Evolutionary conservation across 2,113 vertebrate species (phyloP).

Genomic region (Myrmecophaga tridactyla): DNA sequence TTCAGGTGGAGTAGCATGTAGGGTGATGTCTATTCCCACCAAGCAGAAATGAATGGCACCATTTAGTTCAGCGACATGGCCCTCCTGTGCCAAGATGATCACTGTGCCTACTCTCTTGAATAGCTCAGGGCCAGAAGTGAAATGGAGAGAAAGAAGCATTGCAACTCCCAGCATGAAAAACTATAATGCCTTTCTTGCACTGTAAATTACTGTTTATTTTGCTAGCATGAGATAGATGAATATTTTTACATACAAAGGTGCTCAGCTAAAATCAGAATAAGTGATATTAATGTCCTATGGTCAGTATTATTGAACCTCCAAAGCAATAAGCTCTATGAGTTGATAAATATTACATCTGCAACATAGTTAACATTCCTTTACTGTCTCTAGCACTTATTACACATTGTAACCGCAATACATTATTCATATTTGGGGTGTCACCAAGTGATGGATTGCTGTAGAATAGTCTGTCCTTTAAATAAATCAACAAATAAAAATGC

Average conservation of each 20-base stretch:
- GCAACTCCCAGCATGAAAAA: conserved; percentile 59
- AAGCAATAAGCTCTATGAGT: conserved; percentile 88
- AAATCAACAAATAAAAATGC: conserved; percentile 93
- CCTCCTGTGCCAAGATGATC: conserved; percentile 27
- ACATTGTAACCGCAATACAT: conserved; percentile 89
- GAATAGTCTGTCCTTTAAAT: conserved; percentile 90
- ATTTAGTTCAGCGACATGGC: background rate
- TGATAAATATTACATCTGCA: conserved; percentile 90
- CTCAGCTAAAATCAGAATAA: conserved; percentile 85
- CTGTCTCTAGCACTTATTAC: conserved; percentile 88
- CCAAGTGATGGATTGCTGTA: conserved; percentile 89
- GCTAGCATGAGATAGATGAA: conserved; percentile 80
- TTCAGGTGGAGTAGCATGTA: background rate
- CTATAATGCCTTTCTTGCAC: conserved; percentile 62
- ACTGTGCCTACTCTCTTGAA: conserved; percentile 30
- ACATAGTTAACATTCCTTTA: conserved; percentile 88
- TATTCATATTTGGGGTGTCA: conserved; percentile 91
- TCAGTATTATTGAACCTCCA: conserved; percentile 89
- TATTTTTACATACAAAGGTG: conserved; percentile 84
- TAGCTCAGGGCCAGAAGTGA: conserved; percentile 48
- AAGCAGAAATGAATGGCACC: background rate
- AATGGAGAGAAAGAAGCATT: conserved; percentile 55
- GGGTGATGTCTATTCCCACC: background rate
- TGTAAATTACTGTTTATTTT: conserved; percentile 85
- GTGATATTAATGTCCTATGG: conserved; percentile 89